Percentiles rank a stretch among this genome's conserved stretches.
phyloP scores from a whole-genome alignment of 2,113 vertebrate genomes.

The Pristiophorus japonicus region DNA sequence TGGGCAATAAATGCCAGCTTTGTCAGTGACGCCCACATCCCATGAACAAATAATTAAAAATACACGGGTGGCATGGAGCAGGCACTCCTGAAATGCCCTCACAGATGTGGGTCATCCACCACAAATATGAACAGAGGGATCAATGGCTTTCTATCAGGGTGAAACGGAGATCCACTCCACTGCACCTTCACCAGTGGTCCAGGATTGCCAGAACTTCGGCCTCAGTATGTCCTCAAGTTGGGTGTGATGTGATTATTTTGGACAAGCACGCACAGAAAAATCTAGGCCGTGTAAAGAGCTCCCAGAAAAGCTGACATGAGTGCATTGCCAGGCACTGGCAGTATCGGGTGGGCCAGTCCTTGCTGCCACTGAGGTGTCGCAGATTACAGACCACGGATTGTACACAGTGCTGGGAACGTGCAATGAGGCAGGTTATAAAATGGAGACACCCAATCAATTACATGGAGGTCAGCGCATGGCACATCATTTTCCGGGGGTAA shows the following conservation, averaged over 20 bases:
- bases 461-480: background rate
- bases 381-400: too few relatives aligned
- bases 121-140: background rate
- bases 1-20: too few relatives aligned
- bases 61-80: background rate
- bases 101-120: background rate
- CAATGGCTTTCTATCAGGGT: background rate
- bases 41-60: too few relatives aligned
- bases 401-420: background rate
- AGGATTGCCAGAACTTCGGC: background rate
- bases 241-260: background rate
- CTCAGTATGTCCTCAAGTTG: background rate
- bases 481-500: background rate
- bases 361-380: background rate
- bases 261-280: background rate
- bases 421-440: background rate
- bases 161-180: background rate
- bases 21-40: too few relatives aligned
- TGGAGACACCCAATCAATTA: background rate
- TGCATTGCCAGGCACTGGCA: too few relatives aligned
- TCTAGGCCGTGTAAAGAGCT: background rate
- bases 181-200: too few relatives aligned
- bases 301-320: background rate
- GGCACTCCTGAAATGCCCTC: background rate
- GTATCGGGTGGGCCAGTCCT: background rate